Evolutionary conservation across 2,113 vertebrate genomes (phyloP).

Genomic region (Calypte anna): DNA sequence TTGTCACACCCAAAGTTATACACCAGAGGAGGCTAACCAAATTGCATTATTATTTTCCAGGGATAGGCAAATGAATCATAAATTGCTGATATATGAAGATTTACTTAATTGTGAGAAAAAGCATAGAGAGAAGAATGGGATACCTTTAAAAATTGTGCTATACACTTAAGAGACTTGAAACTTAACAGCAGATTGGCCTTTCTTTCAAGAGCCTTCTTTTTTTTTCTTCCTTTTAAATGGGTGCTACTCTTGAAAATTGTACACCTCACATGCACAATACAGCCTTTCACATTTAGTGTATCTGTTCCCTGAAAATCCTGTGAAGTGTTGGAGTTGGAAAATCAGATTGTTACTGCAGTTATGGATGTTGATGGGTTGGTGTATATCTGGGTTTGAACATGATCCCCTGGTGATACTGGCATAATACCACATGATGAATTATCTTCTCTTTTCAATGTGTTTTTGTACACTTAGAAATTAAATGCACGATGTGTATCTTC

Average conservation of each 20-base stretch:
- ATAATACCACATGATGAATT: background rate
- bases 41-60: background rate
- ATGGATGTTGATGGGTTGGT: background rate
- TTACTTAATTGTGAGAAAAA: background rate
- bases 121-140: background rate
- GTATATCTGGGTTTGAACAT: background rate
- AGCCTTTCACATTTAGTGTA: background rate
- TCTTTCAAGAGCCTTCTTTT: background rate
- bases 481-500: background rate
- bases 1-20: background rate
- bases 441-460: background rate
- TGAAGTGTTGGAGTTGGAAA: background rate
- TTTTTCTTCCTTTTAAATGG: background rate
- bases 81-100: background rate
- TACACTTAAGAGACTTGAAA: background rate
- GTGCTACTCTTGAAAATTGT: background rate
- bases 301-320: background rate
- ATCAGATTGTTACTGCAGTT: background rate
- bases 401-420: background rate
- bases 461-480: background rate
- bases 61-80: background rate
- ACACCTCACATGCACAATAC: background rate
- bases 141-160: background rate
- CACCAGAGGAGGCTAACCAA: background rate
- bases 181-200: background rate